Conservation (phyloP, 2,888 invertebrate species). For the Campoplex nolae region DNA sequence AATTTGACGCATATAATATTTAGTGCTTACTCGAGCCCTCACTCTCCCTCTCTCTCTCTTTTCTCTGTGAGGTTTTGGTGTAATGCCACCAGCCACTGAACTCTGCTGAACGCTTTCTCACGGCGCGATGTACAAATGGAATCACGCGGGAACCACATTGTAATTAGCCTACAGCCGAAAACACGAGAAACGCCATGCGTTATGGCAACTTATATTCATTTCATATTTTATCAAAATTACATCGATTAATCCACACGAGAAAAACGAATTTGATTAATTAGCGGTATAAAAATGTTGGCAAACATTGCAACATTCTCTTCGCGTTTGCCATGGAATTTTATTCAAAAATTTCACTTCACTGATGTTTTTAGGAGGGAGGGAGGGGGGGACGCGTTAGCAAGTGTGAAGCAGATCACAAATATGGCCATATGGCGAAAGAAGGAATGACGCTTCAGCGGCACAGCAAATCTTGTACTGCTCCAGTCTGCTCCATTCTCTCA, state of each 20-base stretch:
- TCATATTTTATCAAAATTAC: neutral
- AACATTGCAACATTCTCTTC: neutral
- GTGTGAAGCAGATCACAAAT: neutral
- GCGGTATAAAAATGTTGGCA: neutral
- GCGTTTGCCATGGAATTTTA: neutral
- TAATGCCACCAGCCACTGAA: constrained; percentile 36
- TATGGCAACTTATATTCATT: neutral
- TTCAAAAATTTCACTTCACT: neutral
- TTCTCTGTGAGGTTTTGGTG: constrained; percentile 36
- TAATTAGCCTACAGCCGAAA: constrained; percentile 11
- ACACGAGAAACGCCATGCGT: neutral
- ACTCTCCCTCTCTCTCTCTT: constrained; percentile 43
- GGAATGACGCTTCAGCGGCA: neutral
- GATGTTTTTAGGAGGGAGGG: neutral
- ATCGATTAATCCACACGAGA: neutral
- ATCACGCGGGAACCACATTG: constrained; percentile 36
- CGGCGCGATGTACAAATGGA: constrained; percentile 39
- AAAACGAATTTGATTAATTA: neutral
- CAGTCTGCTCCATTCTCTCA: neutral
- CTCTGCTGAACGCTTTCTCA: constrained; percentile 47
- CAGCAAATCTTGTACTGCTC: neutral
- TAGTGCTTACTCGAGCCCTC: constrained; percentile 60
- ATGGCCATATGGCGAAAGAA: neutral
- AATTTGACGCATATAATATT: constrained; percentile 71
- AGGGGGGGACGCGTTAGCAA: neutral